Base-by-base conservation (phyloP, 2,797 vertebrate genomes). In the Gadopsis marmoratus region DNA sequence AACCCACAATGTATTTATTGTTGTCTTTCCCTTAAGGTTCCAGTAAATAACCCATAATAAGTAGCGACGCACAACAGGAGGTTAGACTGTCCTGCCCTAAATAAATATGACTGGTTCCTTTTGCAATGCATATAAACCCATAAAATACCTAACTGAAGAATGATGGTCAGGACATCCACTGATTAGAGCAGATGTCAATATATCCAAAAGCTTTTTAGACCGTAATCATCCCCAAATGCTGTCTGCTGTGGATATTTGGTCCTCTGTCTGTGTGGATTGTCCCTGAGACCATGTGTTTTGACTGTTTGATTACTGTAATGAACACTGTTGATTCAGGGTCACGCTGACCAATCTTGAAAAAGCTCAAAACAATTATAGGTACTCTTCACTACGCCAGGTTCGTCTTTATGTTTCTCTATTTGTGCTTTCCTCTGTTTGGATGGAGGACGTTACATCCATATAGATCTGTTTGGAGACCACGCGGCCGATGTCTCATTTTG, bases 261-360 rank as follows among this genome's bases (percentile, higher is more conserved):
- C 21, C 1, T 83, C 45, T 69, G 43, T 58, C 37, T 58, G 33
- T 72, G 71, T 61, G 11, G 62, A 66, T 23, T 78, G 51, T 78
- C 7, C 48, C 21, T 5, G 16, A 43, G 60, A 64, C 48, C 19
- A 21, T 67, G 62, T 35, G 62, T 68, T 72, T 77, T 76, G 72
- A 78, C 19, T 21, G 8, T 45, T 6, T 78, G 55, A 67, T 81
- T 74, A 73, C 60, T 37, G 55, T 93, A 93, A 95, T 94, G 84
- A 94, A 87, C 60, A 19, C 41, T 54, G 65, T 29, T 41, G 74
- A 93, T 94, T 94, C 86, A 74, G 80, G 76, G 79, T 91, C 92
- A 94, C 74, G 88, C 71, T 51, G 86, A 83, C 76, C 78, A 66
- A 88, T 92, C 83, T 88, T 43, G 9, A 79, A 76, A 88, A 86